Conservation (phyloP, 2,888 invertebrate genomes). For the Cryptus armator region DNA sequence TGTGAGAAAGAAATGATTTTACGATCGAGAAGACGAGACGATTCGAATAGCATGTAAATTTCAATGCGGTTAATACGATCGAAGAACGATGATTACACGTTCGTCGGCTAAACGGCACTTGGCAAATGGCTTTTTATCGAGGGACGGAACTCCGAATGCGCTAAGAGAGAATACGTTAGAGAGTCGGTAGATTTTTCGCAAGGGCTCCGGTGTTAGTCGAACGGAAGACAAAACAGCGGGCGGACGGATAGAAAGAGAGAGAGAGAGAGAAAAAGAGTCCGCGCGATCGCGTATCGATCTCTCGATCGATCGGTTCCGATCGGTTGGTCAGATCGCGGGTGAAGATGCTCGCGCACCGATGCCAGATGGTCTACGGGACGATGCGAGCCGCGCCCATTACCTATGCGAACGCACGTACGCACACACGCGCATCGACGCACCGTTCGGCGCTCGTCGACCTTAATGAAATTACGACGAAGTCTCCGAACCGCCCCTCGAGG, state of each 20-base stretch:
- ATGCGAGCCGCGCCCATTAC: constrained; percentile 76
- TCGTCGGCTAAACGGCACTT: constrained; percentile 67
- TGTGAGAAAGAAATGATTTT: constrained; percentile 20
- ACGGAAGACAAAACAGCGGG: constrained; percentile 16
- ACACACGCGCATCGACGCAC: constrained; percentile 19
- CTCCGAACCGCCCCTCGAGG: constrained; percentile 55
- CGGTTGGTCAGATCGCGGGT: constrained; percentile 76
- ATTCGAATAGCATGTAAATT: constrained; percentile 75
- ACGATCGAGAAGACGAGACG: constrained; percentile 11
- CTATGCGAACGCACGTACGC: constrained; percentile 62
- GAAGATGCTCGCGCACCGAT: constrained; percentile 74
- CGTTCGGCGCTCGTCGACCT: constrained; percentile 56
- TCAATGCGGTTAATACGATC: constrained; percentile 67
- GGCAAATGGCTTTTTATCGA: constrained; percentile 21
- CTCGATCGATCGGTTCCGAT: constrained; percentile 71
- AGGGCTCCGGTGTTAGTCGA: constrained; percentile 37
- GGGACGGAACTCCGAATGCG: constrained; percentile 18
- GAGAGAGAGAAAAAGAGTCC: constrained; percentile 27
- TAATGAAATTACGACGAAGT: constrained; percentile 80
- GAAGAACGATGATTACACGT: constrained; percentile 75
- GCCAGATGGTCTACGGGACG: constrained; percentile 83
- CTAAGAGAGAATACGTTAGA: neutral
- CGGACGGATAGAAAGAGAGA: constrained; percentile 23
- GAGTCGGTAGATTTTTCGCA: constrained; percentile 34
- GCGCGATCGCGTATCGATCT: constrained; percentile 54